Percentiles rank a stretch among this genome's conserved stretches.
Conservation (phyloP, 2,797 vertebrate genomes). For the Sebastiscus tertius region DNA sequence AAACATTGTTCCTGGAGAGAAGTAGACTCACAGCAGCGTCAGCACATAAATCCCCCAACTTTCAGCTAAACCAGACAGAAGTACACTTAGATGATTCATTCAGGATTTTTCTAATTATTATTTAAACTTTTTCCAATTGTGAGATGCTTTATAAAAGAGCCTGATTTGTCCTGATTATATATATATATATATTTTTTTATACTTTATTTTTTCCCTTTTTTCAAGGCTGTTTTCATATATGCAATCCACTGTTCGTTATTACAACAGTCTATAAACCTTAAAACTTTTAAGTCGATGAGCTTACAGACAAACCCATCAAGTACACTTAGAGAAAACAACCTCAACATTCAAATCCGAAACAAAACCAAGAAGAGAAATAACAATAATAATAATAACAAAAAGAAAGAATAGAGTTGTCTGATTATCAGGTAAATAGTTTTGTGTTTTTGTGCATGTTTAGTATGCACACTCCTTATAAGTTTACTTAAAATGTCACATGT, state of each 20-base stretch:
- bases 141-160: background rate
- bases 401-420: background rate
- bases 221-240: no score
- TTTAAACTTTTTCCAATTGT: background rate
- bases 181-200: no score
- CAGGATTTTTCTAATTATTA: background rate
- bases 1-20: conserved; percentile 37
- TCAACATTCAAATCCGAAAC: no score
- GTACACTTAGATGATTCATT: background rate
- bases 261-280: no score
- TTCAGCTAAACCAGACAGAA: background rate
- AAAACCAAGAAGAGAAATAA: no score
- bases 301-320: no score
- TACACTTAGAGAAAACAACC: no score
- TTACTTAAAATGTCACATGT: background rate
- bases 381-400: no score
- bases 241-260: no score
- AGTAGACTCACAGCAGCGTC: background rate
- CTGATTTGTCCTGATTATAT: background rate
- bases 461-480: background rate
- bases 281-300: no score
- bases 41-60: background rate
- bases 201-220: no score
- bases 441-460: background rate
- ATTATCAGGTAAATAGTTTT: conserved; percentile 14